Percentiles rank a stretch among this genome's conserved stretches.
phyloP scores from a whole-genome alignment of 1,140 invertebrate species.

The Cheumatopsyche charites region DNA sequence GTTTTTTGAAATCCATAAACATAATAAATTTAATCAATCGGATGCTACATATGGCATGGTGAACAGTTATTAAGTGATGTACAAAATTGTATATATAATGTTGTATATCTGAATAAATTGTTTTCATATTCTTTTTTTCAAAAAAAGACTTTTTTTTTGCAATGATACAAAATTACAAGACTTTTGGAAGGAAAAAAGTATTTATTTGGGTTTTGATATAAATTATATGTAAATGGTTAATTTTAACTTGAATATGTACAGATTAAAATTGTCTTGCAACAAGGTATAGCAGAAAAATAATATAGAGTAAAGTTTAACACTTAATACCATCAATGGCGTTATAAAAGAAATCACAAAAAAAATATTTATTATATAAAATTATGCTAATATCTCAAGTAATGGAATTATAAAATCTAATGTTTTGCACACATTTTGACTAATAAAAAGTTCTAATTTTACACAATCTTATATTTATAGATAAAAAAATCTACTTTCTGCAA shows the following conservation, averaged over 20 bases:
- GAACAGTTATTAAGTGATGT: too few species aligned
- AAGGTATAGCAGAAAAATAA: too few species aligned
- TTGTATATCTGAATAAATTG: conserved; percentile 25
- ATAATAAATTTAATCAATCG: too few species aligned
- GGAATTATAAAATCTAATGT: conserved; percentile 18
- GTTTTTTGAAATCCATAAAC: too few species aligned
- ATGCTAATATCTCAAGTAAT: neutral
- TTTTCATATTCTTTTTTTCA: neutral
- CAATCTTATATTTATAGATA: conserved; percentile 14
- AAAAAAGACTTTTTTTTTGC: too few species aligned
- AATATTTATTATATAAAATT: too few species aligned
- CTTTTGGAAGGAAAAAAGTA: conserved; percentile 3
- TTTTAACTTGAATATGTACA: neutral
- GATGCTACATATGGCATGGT: too few species aligned
- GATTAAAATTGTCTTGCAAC: too few species aligned
- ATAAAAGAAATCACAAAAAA: too few species aligned
- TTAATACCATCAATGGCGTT: too few species aligned
- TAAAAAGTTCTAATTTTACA: conserved; percentile 17
- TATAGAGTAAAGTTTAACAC: too few species aligned
- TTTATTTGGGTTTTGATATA: conserved; percentile 14
- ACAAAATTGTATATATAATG: conserved; percentile 6
- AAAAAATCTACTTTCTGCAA: conserved; percentile 17
- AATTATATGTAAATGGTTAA: neutral
- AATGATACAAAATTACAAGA: too few species aligned
- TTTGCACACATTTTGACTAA: neutral